Evolutionary conservation across 2,113 vertebrate species (phyloP).

Genomic region (Odontesthes bonariensis): DNA sequence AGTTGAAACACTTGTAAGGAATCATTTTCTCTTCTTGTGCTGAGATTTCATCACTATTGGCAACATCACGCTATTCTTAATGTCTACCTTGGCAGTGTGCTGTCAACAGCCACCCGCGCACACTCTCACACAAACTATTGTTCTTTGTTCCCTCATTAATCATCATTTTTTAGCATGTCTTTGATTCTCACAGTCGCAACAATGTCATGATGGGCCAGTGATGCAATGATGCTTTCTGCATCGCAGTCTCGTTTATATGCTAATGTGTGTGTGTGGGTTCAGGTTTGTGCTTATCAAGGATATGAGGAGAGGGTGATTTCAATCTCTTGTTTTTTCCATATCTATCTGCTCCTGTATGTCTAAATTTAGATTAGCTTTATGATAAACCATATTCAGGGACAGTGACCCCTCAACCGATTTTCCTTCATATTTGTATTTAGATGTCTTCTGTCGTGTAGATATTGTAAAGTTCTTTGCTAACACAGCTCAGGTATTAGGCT

Average conservation of each 20-base stretch:
- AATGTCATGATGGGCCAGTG: constrained; percentile 22
- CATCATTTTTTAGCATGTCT: constrained; percentile 29
- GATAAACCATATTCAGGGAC: too few relatives aligned
- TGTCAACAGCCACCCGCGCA: constrained; percentile 65
- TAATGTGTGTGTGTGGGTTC: neutral
- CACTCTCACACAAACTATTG: constrained; percentile 32
- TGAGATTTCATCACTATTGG: constrained; percentile 66
- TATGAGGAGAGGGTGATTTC: constrained; percentile 3
- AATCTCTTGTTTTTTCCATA: neutral
- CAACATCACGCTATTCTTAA: constrained; percentile 64
- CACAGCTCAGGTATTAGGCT: neutral
- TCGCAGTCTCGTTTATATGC: neutral
- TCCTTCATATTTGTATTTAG: too few relatives aligned
- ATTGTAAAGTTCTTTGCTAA: constrained; percentile 7
- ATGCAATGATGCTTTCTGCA: constrained; percentile 38
- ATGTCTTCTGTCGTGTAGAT: neutral
- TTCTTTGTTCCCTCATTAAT: constrained; percentile 57
- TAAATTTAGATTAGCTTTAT: neutral
- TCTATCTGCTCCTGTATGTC: neutral
- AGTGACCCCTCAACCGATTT: too few relatives aligned
- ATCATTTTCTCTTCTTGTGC: constrained; percentile 34
- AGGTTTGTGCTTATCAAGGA: neutral
- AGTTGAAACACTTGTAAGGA: constrained; percentile 11
- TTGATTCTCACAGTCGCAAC: constrained; percentile 28
- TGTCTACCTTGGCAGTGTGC: constrained; percentile 49